phyloP scores from a whole-genome alignment of 1,140 invertebrate genomes.

The Tenebrio molitor region DNA sequence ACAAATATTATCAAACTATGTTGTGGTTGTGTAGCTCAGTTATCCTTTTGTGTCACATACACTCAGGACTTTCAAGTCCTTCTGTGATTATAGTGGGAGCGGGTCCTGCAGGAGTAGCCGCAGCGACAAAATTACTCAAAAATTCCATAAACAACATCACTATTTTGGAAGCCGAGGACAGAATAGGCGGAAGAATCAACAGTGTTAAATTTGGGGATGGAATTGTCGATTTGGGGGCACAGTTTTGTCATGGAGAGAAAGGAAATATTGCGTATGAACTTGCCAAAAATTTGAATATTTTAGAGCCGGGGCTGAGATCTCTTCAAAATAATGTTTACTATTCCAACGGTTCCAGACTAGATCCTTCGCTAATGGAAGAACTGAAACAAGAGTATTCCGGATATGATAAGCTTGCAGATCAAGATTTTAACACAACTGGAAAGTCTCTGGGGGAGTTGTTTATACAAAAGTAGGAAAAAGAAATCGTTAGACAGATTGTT shows the following conservation, averaged over 20 bases:
- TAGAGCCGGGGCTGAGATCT: conserved; percentile 63
- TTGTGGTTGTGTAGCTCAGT: too few species aligned
- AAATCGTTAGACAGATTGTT: conserved; percentile 40
- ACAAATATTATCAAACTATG: too few species aligned
- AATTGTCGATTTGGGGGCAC: conserved; percentile 65
- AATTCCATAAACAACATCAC: conserved; percentile 69
- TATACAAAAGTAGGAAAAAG: conserved; percentile 14
- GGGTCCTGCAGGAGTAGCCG: conserved; percentile 72
- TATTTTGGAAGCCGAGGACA: conserved; percentile 78
- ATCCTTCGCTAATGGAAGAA: neutral
- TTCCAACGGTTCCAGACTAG: conserved; percentile 44
- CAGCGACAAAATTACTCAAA: conserved; percentile 69
- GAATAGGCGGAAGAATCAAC: conserved; percentile 78
- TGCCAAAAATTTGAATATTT: conserved; percentile 71
- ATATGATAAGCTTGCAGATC: neutral
- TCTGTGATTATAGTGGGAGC: conserved; percentile 69
- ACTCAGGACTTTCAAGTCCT: too few species aligned
- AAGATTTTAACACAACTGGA: neutral
- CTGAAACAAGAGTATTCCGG: neutral
- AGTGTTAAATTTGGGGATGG: conserved; percentile 73
- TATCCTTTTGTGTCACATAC: too few species aligned
- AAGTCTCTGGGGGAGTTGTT: conserved; percentile 14
- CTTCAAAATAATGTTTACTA: neutral
- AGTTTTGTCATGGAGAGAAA: conserved; percentile 28
- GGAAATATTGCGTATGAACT: conserved; percentile 75